These are phyloP conservation scores for Antennarius maculatus DNA, from an alignment of 2,797 vertebrate species.

Conservation along the genomic window DNA sequence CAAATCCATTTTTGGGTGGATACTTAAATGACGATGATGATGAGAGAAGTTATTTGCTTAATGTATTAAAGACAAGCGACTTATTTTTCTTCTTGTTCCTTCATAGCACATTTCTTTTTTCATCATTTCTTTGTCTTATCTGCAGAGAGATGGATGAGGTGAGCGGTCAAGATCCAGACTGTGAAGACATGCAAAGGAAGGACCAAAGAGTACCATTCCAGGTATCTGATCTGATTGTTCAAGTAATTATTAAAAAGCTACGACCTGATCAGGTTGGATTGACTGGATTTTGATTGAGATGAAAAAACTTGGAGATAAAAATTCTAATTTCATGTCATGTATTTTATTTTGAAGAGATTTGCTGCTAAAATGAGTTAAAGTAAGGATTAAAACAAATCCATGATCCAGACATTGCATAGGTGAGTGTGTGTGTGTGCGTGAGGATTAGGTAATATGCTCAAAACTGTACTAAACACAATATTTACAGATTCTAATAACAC, in stretches of 20 bases:
- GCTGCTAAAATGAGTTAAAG: slow-evolving; percentile 1
- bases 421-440: slow-evolving; percentile 3
- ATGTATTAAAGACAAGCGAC: too few relatives aligned
- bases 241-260: neutral
- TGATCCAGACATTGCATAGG: slow-evolving; percentile 4
- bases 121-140: slow-evolving; percentile 19
- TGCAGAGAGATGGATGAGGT: slow-evolving; percentile 70
- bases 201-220: slow-evolving; percentile 76
- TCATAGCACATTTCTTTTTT: slow-evolving; percentile 1
- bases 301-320: neutral
- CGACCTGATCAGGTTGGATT: neutral
- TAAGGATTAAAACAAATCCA: slow-evolving; percentile 20
- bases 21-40: too few relatives aligned
- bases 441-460: slow-evolving; percentile 1
- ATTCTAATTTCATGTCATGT: neutral
- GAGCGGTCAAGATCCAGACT: slow-evolving; percentile 56
- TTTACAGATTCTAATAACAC: too few relatives aligned
- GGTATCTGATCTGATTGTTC: slow-evolving; percentile 52
- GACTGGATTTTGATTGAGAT: neutral
- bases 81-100: neutral
- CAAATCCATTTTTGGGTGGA: too few relatives aligned
- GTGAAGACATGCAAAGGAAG: slow-evolving; percentile 69
- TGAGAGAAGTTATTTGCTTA: too few relatives aligned
- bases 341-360: neutral
- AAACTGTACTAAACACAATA: neutral